Evolutionary conservation across 2,888 invertebrate species (phyloP).

Genomic region (Venusia cambrica): DNA sequence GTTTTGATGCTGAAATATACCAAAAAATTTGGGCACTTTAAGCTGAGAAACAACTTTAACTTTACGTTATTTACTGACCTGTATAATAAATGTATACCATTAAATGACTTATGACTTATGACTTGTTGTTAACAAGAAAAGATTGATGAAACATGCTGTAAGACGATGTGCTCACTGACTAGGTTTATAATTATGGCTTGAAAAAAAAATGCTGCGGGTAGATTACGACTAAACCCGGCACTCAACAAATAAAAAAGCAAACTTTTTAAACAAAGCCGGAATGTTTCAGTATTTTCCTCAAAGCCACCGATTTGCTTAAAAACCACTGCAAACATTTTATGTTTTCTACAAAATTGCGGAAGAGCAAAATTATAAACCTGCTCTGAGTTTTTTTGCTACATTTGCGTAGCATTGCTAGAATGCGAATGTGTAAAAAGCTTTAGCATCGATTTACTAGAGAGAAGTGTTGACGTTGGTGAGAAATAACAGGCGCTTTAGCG

Average conservation of each 20-base stretch:
- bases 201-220: too few relatives aligned
- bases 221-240: constrained; percentile 9
- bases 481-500: constrained; percentile 59
- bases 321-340: constrained; percentile 23
- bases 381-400: constrained; percentile 41
- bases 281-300: constrained; percentile 17
- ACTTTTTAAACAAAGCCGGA: constrained; percentile 17
- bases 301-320: constrained; percentile 21
- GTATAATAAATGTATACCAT: too few relatives aligned
- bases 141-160: too few relatives aligned
- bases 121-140: too few relatives aligned
- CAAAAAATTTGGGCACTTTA: too few relatives aligned
- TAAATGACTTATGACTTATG: too few relatives aligned
- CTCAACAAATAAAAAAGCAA: constrained; percentile 23
- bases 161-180: too few relatives aligned
- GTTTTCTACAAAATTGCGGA: constrained; percentile 31
- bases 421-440: constrained; percentile 51
- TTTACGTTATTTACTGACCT: too few relatives aligned
- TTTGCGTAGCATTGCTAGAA: constrained; percentile 45
- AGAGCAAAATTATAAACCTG: constrained; percentile 37
- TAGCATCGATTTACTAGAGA: constrained; percentile 52
- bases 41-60: too few relatives aligned
- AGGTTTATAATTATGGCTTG: too few relatives aligned
- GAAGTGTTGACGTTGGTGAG: constrained; percentile 54
- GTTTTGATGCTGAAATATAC: too few relatives aligned